Evolutionary conservation across 2,888 invertebrate species (phyloP).

Genomic region (Archips xylosteana): DNA sequence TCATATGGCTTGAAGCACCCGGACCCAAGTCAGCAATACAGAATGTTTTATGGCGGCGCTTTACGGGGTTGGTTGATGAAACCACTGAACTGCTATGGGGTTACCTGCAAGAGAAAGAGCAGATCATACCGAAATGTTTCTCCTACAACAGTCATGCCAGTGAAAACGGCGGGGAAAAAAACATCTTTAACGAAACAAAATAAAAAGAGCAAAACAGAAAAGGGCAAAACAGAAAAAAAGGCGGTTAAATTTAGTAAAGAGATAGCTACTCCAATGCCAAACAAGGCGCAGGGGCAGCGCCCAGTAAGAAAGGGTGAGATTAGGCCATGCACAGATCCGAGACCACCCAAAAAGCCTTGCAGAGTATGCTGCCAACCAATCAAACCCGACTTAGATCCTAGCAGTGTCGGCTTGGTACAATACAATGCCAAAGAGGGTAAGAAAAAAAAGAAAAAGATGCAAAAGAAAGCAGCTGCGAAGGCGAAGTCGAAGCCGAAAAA

Average conservation of each 20-base stretch:
- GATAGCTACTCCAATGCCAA: neutral
- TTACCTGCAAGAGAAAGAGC: conserved; percentile 45
- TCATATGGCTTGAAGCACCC: conserved; percentile 43
- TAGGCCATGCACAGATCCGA: neutral
- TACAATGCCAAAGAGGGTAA: neutral
- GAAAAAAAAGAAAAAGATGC: neutral
- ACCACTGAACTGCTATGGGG: conserved; percentile 44
- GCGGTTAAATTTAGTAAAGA: conserved; percentile 1
- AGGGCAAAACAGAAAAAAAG: neutral
- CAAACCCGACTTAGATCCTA: neutral
- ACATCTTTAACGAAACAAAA: neutral
- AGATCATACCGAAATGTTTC: neutral
- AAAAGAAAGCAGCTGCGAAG: neutral
- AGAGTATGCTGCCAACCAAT: neutral
- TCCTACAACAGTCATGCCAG: conserved; percentile 5
- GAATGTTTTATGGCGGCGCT: conserved; percentile 49
- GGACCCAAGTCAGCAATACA: conserved; percentile 54
- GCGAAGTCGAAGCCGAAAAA: neutral
- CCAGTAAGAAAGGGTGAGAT: neutral
- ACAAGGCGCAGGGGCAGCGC: neutral
- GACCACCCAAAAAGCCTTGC: neutral
- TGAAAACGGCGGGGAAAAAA: neutral
- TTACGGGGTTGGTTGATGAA: conserved; percentile 56
- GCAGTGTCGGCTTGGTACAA: neutral
- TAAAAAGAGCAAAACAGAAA: neutral